Evolutionary conservation across 2,888 invertebrate genomes (phyloP).

Genomic region (Pandemis cinnamomeana): DNA sequence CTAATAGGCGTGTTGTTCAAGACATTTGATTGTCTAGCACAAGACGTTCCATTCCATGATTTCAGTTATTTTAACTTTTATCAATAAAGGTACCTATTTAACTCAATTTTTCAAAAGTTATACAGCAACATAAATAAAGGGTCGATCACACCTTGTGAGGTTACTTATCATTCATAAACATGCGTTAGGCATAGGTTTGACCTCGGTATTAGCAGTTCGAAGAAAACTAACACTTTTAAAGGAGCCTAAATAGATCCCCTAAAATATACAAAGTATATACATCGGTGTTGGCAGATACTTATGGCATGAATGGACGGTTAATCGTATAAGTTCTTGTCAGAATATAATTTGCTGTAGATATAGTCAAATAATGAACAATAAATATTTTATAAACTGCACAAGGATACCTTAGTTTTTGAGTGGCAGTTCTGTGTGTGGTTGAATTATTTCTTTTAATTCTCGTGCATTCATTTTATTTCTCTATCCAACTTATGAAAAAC

Average conservation of each 20-base stretch:
- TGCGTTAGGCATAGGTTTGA: background rate
- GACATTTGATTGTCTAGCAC: too few relatives aligned
- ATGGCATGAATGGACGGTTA: slow-evolving; percentile 31
- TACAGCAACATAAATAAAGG: too few relatives aligned
- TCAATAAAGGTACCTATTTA: too few relatives aligned
- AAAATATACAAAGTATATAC: slow-evolving; percentile 29
- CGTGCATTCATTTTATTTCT: background rate
- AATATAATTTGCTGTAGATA: background rate
- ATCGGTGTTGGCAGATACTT: slow-evolving; percentile 21
- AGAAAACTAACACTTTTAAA: background rate
- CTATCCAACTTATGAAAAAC: background rate
- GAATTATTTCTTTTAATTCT: too few relatives aligned
- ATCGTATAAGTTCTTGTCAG: slow-evolving; percentile 32
- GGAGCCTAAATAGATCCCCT: slow-evolving; percentile 26
- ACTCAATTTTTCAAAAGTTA: too few relatives aligned
- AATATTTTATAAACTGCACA: background rate
- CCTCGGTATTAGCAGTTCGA: background rate
- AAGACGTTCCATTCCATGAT: too few relatives aligned
- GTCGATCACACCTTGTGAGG: background rate
- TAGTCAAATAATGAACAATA: background rate
- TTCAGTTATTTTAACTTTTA: too few relatives aligned
- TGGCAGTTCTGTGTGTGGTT: background rate
- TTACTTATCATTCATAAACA: background rate
- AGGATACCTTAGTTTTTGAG: background rate
- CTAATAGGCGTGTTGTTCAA: too few relatives aligned